Evolutionary conservation across 2,888 invertebrate species (phyloP), one percentile per base, ranked within the genome.

Genomic region (Atrina japonica): DNA sequence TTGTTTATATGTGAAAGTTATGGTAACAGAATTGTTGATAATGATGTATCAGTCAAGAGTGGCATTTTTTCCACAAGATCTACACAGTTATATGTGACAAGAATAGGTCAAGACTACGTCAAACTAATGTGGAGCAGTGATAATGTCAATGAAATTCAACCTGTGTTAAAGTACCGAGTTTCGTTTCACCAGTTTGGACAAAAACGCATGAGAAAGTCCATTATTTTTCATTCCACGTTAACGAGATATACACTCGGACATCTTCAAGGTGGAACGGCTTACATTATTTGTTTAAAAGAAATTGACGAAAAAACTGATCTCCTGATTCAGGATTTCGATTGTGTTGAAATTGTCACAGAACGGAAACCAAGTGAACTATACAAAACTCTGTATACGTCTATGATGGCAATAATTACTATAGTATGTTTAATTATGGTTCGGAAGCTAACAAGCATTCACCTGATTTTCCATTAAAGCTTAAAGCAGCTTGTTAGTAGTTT

Each of bases 111-210:
- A 18, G 47, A 18, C 3, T 66, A 47, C 14, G 35, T 66, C 2
- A 66, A 66, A 55, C 7, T 66, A n/a, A n/a, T 40, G 11, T 66
- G 66, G 66, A 35, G 14, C 14, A 29, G 7, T 16, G 40, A 1
- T 35, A 35, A 23, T 25, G 11, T 41, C 0, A 11, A 3, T 11
- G 29, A 7, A n/a, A n/a, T 23, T 25, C 23, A 25, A 14, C n/a
- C 52, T 9, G 14, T 23, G 25, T 41, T 27, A 52, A 41, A 18
- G 40, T 58, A 47, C 11, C 21, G 49, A 23, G 14, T 61, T 9
- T 27, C 45, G 25, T 61, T 30, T 30, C 61, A 61, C 49, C 61
- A 18, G 25, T 66, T 66, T 58, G 66, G 66, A 11, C 29, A 45
- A n/a, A 47, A n/a, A 40, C 27, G 49, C 40, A 30, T 30, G 25